Conservation (phyloP, 1,140 invertebrate species). For the Drosophila nasuta region DNA sequence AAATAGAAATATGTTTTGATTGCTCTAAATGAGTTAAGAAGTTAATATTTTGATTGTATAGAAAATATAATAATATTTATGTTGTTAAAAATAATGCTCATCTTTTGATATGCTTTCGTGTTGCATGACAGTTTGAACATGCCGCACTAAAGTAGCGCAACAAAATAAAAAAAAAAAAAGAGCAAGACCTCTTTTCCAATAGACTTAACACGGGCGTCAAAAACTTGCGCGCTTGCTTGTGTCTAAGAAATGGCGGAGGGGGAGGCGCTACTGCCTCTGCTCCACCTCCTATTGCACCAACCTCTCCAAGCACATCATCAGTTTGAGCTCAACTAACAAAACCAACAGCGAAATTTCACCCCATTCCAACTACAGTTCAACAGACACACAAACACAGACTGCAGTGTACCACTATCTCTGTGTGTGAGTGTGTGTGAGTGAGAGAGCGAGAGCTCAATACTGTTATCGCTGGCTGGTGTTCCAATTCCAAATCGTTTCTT, state of each 20-base stretch:
- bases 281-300: neutral
- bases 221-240: conserved; percentile 80
- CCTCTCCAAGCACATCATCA: neutral
- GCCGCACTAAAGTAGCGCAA: conserved; percentile 23
- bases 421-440: neutral
- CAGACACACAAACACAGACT: conserved; percentile 29
- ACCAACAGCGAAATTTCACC: conserved; percentile 14
- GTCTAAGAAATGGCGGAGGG: conserved; percentile 55
- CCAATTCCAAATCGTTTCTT: conserved; percentile 67
- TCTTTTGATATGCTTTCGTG: neutral
- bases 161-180: conserved; percentile 43
- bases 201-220: conserved; percentile 76
- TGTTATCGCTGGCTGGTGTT: conserved; percentile 68
- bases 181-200: conserved; percentile 70
- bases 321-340: neutral
- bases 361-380: conserved; percentile 8
- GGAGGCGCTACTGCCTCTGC: conserved; percentile 9
- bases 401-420: conserved; percentile 21
- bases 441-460: conserved; percentile 14
- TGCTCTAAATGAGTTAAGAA: too few relatives aligned
- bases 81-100: too few relatives aligned
- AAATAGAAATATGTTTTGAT: too few relatives aligned
- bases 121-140: neutral
- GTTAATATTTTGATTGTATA: too few relatives aligned
- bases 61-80: too few relatives aligned